Conservation (phyloP, 2,888 invertebrate species). For the Cryptosula pallasiana region DNA sequence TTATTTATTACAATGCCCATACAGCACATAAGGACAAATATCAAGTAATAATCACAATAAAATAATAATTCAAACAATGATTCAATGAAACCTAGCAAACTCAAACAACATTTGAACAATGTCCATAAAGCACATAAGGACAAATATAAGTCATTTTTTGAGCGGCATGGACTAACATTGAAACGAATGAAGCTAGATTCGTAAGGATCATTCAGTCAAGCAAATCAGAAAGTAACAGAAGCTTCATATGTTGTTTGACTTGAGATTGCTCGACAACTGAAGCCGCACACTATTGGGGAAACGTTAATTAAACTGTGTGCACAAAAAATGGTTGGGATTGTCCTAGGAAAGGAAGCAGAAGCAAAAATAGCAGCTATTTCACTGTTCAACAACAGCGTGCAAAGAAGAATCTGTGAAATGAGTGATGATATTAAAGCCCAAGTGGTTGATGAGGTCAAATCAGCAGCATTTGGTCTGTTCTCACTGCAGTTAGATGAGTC, state of each 20-base stretch:
- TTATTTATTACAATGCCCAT: too few species aligned
- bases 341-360: constrained; percentile 23
- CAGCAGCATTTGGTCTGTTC: constrained; percentile 18
- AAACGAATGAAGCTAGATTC: neutral
- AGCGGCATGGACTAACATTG: neutral
- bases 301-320: constrained; percentile 2
- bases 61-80: too few species aligned
- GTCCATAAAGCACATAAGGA: neutral
- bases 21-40: too few species aligned
- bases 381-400: constrained; percentile 26
- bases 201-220: neutral
- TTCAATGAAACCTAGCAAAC: neutral
- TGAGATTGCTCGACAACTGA: neutral
- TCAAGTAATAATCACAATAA: too few species aligned
- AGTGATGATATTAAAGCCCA: constrained; percentile 27
- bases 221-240: neutral
- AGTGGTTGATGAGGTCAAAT: constrained; percentile 21
- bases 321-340: constrained; percentile 25
- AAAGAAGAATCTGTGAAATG: constrained; percentile 26
- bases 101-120: neutral
- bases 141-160: neutral
- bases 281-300: constrained; percentile 24
- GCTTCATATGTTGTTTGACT: constrained; percentile 10
- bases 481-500: constrained; percentile 26
- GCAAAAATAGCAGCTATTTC: constrained; percentile 24